These are phyloP conservation scores for Ptychodera flava DNA, from an alignment of 35 echinoderm and acorn worm species.

Conservation along the genomic window DNA sequence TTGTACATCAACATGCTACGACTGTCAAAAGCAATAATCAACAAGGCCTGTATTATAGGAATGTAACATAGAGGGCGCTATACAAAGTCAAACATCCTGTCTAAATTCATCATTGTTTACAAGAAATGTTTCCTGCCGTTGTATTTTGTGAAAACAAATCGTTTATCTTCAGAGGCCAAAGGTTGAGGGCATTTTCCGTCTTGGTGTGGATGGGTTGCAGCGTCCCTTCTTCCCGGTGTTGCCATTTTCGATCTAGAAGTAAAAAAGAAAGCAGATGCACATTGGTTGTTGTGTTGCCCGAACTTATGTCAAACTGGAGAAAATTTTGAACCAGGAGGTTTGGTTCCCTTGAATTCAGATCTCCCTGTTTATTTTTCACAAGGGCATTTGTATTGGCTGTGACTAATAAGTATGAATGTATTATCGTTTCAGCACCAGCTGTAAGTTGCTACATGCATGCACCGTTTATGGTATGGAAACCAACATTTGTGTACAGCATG, in stretches of 20 bases:
- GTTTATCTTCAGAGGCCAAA: conserved; percentile 87
- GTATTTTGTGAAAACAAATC: too few species aligned
- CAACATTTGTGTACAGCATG: too few species aligned
- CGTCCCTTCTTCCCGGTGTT: conserved; percentile 67
- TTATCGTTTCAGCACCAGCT: background rate
- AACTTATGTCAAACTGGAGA: background rate
- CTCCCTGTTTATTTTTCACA: background rate
- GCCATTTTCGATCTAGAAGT: conserved; percentile 66
- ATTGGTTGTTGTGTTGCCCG: background rate
- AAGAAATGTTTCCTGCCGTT: too few species aligned
- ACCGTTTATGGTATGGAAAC: too few species aligned
- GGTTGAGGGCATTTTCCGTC: conserved; percentile 73
- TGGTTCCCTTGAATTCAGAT: background rate
- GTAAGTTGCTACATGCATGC: background rate
- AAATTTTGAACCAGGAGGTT: background rate
- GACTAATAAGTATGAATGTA: background rate
- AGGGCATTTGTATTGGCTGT: background rate
- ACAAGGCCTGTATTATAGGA: too few species aligned
- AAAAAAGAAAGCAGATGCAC: background rate
- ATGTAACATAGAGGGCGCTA: too few species aligned
- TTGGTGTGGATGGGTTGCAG: conserved; percentile 24
- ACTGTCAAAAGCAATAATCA: too few species aligned
- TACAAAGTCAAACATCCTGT: too few species aligned
- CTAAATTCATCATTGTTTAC: too few species aligned
- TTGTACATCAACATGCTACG: too few species aligned